Conservation (phyloP, 2,888 invertebrate genomes). For the Graphium colonna region DNA sequence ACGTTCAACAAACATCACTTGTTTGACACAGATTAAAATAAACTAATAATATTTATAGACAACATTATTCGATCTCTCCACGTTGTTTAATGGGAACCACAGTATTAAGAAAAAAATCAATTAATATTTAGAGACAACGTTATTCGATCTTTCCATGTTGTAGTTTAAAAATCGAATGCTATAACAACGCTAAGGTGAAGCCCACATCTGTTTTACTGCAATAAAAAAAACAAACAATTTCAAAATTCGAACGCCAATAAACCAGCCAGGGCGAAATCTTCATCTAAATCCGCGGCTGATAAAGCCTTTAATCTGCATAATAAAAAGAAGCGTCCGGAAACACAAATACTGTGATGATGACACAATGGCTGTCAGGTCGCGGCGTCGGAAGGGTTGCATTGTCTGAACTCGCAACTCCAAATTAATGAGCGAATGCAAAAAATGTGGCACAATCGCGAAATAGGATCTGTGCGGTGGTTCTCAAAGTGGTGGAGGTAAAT, state of each 20-base stretch:
- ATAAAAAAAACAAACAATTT: conserved; percentile 22
- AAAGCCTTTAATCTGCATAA: conserved; percentile 73
- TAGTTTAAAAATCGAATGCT: conserved; percentile 15
- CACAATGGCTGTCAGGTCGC: conserved; percentile 56
- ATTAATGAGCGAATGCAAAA: conserved; percentile 75
- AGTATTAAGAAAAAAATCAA: too few relatives aligned
- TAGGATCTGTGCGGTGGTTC: conserved; percentile 57
- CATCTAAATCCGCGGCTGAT: conserved; percentile 62
- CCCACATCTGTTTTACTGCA: neutral
- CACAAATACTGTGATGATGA: conserved; percentile 65
- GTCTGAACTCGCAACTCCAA: conserved; percentile 70
- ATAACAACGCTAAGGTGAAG: neutral
- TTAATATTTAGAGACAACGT: too few relatives aligned
- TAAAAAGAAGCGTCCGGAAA: conserved; percentile 72
- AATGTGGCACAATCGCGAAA: conserved; percentile 73
- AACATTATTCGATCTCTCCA: too few relatives aligned
- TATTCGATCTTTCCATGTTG: too few relatives aligned
- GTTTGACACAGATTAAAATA: too few relatives aligned
- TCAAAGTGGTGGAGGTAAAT: conserved; percentile 44
- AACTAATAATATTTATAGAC: too few relatives aligned
- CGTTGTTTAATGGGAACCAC: too few relatives aligned
- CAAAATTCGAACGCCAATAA: conserved; percentile 34
- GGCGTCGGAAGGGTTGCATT: conserved; percentile 67
- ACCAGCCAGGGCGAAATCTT: conserved; percentile 32
- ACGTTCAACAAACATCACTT: too few relatives aligned